Evolutionary conservation across 1,140 invertebrate species (phyloP), one percentile per base, ranked within the genome.

Genomic region (Sitobion miscanthi): DNA sequence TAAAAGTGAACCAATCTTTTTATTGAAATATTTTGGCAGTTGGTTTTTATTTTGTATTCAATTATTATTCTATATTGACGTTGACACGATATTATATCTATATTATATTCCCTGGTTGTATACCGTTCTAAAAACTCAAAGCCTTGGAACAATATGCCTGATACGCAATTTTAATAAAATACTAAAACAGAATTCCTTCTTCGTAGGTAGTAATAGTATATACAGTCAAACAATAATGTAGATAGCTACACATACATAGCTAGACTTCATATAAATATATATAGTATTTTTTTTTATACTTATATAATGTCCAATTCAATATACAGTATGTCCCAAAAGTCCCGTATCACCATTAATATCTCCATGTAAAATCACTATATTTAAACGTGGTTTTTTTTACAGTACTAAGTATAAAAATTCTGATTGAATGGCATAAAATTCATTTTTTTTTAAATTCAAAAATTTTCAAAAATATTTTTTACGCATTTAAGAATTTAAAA

Each of bases 1-100:
- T 25, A 86, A 86, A 86, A 86, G 42, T 47, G 25, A 86, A 86
- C 85, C 45, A 47, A 77, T 86, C 42, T 35, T 38, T 38, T 42
- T 38, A 52, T 89, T 89, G 35, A 57, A 88, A 88, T 89, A 42
- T 89, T 89, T 89, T 89, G 88, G 88, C 88, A 89, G 52, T 17
- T 35, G 35, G n/a, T 42, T 38, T 54, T 54, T 57, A 57, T 54
- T 54, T 89, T 38, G 30, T 38, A 87, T 87, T 87, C 23, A 49
- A 87, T n/a, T 35, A 77, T n/a, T n/a, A 69, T 87, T 87, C 45
- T 47, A 49, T 30, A 87, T 87, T 87, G n/a, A 45, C 83, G 25
- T 85, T 38, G 38, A 45, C 83, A 85, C 8, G 7, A 25, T 23
- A 85, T 25, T 23, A 42, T 82, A 82, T 85, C 3, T 85, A 85